Evolutionary conservation across 1,140 invertebrate genomes (phyloP).

Genomic region (Apis cerana): DNA sequence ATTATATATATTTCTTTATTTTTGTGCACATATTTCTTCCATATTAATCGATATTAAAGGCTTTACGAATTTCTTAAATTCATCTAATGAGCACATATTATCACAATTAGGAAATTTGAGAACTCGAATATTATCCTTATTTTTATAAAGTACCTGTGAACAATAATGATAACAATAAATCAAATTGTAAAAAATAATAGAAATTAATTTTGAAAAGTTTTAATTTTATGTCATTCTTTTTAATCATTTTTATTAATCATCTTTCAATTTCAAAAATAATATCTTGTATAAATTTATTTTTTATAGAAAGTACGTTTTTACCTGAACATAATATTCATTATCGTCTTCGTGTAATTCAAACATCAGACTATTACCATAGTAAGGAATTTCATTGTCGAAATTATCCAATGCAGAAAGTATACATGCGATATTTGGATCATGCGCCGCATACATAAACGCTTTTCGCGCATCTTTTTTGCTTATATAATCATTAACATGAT

Average conservation of each 20-base stretch:
- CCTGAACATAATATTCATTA: constrained; percentile 28
- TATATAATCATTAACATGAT: background rate
- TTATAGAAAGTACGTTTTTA: background rate
- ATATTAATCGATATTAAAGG: background rate
- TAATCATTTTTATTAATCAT: background rate
- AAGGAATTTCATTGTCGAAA: constrained; percentile 28
- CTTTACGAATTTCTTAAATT: background rate
- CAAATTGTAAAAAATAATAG: background rate
- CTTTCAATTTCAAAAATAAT: background rate
- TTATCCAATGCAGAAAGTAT: constrained; percentile 17
- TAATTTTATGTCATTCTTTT: background rate
- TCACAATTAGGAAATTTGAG: constrained; percentile 10
- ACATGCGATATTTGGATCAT: constrained; percentile 24
- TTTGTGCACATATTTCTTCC: background rate
- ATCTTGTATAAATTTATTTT: background rate
- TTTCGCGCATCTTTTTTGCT: constrained; percentile 2
- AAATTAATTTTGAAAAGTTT: background rate
- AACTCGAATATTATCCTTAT: background rate
- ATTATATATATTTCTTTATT: background rate
- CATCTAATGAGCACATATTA: constrained; percentile 15
- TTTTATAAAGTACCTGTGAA: constrained; percentile 2
- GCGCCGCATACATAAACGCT: constrained; percentile 31
- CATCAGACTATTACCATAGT: constrained; percentile 2
- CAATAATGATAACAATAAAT: too few species aligned
- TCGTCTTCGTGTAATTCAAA: constrained; percentile 29